Conservation (phyloP, 2,888 invertebrate species). For the Rhodophaea formosa region DNA sequence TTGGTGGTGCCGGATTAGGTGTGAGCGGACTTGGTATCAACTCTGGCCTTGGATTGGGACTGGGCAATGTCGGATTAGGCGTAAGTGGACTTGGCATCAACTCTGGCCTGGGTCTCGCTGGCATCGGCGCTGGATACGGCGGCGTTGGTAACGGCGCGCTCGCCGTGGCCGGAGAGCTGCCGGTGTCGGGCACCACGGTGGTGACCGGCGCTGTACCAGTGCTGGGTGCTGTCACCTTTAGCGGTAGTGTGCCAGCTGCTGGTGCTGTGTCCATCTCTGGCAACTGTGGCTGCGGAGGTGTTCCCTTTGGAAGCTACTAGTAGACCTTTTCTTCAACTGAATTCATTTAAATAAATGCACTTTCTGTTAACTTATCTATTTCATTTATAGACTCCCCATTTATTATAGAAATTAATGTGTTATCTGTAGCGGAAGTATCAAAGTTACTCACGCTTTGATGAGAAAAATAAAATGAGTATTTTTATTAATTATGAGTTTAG, state of each 20-base stretch:
- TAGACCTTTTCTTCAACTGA: neutral
- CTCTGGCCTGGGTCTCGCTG: constrained; percentile 3
- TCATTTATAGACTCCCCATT: too few species aligned
- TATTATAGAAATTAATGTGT: too few species aligned
- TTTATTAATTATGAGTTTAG: too few species aligned
- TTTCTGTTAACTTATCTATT: too few species aligned
- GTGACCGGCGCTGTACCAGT: constrained; percentile 47
- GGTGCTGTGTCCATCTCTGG: constrained; percentile 51
- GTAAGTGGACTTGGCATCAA: constrained; percentile 7
- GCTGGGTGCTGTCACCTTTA: constrained; percentile 45
- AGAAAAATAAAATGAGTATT: too few species aligned
- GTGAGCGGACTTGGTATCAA: neutral
- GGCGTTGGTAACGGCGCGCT: constrained; percentile 23
- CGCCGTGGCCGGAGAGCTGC: constrained; percentile 22
- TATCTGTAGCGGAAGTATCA: too few species aligned
- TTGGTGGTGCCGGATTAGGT: neutral
- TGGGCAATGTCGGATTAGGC: neutral
- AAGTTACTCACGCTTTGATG: too few species aligned
- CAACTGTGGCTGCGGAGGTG: constrained; percentile 44
- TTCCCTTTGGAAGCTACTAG: constrained; percentile 6
- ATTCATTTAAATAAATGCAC: neutral
- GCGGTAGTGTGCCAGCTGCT: constrained; percentile 45
- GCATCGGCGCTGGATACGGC: constrained; percentile 24
- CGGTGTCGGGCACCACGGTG: constrained; percentile 34
- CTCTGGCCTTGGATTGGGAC: constrained; percentile 1